These are phyloP conservation scores for Morinoia aosen DNA, from an alignment of 2,888 invertebrate species.

Conservation along the genomic window DNA sequence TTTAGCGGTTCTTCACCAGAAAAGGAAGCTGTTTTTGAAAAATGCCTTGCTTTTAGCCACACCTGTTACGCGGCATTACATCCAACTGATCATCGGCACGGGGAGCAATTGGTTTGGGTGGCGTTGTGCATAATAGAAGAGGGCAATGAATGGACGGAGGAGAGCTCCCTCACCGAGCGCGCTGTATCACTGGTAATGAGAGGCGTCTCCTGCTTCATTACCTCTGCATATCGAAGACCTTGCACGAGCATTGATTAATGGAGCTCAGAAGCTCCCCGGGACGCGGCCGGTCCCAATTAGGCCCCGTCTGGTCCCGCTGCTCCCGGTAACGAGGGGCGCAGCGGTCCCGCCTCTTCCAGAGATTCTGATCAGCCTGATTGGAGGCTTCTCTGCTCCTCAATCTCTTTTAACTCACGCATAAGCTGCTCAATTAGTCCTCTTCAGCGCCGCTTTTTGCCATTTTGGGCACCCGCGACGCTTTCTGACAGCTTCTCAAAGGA, in stretches of 20 bases:
- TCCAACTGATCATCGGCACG: not conserved
- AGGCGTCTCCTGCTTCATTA: slow-evolving; percentile 26
- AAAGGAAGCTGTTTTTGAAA: not conserved
- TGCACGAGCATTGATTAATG: slow-evolving; percentile 32
- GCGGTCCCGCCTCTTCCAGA: not conserved
- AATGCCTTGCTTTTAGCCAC: not conserved
- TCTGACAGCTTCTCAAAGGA: not conserved
- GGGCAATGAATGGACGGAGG: not conserved
- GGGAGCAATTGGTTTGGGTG: not conserved
- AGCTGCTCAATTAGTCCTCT: slow-evolving; percentile 17
- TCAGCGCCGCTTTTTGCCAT: not conserved
- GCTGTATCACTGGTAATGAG: slow-evolving; percentile 41
- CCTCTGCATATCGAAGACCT: slow-evolving; percentile 16
- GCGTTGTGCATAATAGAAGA: slow-evolving; percentile 27
- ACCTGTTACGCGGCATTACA: not conserved
- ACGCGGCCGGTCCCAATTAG: slow-evolving; percentile 5
- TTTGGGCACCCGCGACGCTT: not conserved
- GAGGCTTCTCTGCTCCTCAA: not conserved
- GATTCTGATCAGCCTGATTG: not conserved
- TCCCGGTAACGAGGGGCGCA: not conserved
- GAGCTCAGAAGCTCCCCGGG: slow-evolving; percentile 5
- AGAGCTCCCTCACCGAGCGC: slow-evolving; percentile 13
- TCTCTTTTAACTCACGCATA: not conserved
- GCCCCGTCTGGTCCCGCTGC: not conserved
- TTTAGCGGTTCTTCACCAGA: not conserved